These are phyloP conservation scores for Molossus alvarezi DNA, from an alignment of 2,797 vertebrate species.

Conservation along the genomic window DNA sequence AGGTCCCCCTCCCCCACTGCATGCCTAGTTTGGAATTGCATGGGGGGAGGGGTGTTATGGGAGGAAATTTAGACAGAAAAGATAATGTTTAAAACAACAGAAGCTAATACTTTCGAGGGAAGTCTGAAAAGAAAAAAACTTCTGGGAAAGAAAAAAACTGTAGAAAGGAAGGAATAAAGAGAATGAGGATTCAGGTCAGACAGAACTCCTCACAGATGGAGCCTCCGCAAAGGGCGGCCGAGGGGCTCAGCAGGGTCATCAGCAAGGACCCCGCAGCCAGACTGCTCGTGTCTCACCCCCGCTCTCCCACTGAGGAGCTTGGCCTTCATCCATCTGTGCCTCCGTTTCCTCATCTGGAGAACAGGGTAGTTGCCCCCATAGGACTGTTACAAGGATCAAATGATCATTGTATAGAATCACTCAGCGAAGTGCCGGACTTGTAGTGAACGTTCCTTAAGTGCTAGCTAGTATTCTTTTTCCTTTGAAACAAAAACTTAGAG, in stretches of 20 bases:
- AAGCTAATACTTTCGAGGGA: neutral
- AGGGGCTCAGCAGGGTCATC: neutral
- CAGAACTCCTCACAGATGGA: neutral
- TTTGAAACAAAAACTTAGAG: neutral
- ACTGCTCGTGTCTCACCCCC: neutral
- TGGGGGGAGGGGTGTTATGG: neutral
- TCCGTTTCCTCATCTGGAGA: neutral
- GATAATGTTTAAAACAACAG: neutral
- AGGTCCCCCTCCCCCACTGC: neutral
- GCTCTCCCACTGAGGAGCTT: neutral
- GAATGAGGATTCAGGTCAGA: neutral
- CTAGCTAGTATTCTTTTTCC: neutral
- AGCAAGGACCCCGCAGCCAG: neutral
- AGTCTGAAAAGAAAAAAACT: neutral
- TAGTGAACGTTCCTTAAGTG: neutral
- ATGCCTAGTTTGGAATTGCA: neutral
- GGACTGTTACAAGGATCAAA: neutral
- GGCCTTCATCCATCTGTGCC: neutral
- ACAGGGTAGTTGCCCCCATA: neutral
- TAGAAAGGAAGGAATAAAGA: neutral
- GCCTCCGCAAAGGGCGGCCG: accelerated
- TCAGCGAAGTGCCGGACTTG: neutral
- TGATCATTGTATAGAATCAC: neutral
- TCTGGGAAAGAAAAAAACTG: neutral
- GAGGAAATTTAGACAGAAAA: neutral